Evolutionary conservation across 2,888 invertebrate species (phyloP).

Genomic region (Drosophila conformis): DNA sequence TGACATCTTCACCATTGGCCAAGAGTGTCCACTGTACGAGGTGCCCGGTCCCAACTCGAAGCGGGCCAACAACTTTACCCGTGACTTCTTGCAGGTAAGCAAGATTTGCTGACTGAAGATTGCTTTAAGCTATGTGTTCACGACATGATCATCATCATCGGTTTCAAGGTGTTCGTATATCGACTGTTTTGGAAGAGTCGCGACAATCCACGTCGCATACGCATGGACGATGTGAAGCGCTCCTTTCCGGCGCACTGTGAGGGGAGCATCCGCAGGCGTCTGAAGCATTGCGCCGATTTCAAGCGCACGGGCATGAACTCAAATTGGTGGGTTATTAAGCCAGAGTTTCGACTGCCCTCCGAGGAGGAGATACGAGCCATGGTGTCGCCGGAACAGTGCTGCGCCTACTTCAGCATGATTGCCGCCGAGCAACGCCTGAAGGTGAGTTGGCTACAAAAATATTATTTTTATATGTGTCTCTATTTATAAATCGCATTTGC

Average conservation of each 20-base stretch:
- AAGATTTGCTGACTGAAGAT: not conserved
- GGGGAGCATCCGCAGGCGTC: conserved; percentile 94
- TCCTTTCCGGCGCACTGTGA: conserved; percentile 99
- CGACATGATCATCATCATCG: not conserved
- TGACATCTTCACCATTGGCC: conserved; percentile 96
- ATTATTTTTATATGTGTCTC: not conserved
- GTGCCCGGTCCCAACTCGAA: conserved; percentile 99
- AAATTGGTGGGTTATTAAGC: conserved; percentile 96
- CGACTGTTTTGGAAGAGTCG: conserved; percentile 98
- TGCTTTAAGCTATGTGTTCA: not conserved
- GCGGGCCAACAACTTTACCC: conserved; percentile 97
- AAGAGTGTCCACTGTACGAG: conserved; percentile 97
- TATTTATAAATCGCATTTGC: not conserved
- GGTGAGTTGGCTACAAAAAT: conserved; percentile 79
- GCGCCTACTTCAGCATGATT: conserved; percentile 99
- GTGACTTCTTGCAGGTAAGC: conserved; percentile 97
- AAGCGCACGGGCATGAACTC: conserved; percentile 95
- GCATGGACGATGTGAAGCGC: conserved; percentile 99
- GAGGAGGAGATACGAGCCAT: conserved; percentile 99
- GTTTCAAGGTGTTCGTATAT: conserved; percentile 91
- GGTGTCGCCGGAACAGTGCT: conserved; percentile 99
- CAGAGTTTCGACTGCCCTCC: conserved; percentile 96
- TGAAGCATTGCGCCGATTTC: conserved; percentile 99
- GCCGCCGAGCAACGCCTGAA: conserved; percentile 98
- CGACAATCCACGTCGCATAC: conserved; percentile 95